phyloP scores from a whole-genome alignment of 2,888 invertebrate species.

The Orchestes rusci region DNA sequence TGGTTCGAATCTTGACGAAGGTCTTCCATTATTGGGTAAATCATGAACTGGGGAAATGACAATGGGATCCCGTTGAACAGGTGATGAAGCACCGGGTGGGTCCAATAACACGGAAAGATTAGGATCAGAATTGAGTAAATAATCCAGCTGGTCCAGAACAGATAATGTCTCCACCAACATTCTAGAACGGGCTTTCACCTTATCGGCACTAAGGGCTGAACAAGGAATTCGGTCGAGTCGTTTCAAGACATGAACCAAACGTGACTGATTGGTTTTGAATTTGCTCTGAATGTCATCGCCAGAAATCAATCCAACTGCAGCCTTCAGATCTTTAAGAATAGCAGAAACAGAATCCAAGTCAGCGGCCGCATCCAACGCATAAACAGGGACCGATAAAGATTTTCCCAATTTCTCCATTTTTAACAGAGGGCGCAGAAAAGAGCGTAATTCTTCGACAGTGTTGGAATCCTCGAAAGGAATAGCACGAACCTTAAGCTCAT shows the following conservation, averaged over 20 bases:
- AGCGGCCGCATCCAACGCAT: too few species aligned
- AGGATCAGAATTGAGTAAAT: not conserved
- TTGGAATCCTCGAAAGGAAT: too few species aligned
- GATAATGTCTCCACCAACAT: not conserved
- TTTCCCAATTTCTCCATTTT: too few species aligned
- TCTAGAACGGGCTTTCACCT: not conserved
- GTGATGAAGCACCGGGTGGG: not conserved
- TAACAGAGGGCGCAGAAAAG: too few species aligned
- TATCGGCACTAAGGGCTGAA: not conserved
- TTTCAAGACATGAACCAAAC: constrained; percentile 2
- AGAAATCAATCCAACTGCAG: too few species aligned
- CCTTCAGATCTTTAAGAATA: too few species aligned
- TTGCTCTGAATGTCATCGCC: constrained; percentile 1
- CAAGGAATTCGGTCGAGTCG: constrained; percentile 1
- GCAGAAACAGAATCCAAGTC: too few species aligned
- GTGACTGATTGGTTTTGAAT: constrained; percentile 4
- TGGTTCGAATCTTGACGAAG: too few species aligned
- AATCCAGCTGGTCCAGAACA: not conserved
- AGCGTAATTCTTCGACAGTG: too few species aligned
- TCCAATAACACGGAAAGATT: constrained; percentile 3
- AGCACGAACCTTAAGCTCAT: too few species aligned
- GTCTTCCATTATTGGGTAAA: not conserved
- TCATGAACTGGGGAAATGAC: not conserved
- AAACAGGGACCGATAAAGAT: too few species aligned
- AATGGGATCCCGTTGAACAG: not conserved